Conservation (phyloP, 2,797 vertebrate species). For the Oreortyx pictus region DNA sequence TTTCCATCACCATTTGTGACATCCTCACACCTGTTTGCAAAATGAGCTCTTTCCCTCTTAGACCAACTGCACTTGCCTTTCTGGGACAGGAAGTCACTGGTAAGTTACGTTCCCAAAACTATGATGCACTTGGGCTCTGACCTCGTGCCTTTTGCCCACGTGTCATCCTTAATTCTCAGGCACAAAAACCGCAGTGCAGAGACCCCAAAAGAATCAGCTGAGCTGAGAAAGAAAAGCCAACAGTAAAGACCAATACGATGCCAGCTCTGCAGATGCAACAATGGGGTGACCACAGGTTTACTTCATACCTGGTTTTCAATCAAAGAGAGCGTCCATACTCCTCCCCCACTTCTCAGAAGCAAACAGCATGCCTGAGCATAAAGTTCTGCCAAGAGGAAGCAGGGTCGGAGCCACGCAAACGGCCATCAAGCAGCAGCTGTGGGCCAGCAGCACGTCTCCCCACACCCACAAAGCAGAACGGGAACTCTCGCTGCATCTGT, state of each 20-base stretch:
- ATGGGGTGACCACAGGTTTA: rapidly evolving
- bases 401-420: not conserved
- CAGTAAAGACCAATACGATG: rapidly evolving
- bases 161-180: not conserved
- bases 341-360: not conserved
- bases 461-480: rapidly evolving
- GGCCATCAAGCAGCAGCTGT: rapidly evolving
- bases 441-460: not conserved
- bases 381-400: not conserved
- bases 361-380: not conserved
- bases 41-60: not conserved
- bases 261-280: not conserved
- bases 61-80: not conserved
- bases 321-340: not conserved
- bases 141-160: not conserved
- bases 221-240: not conserved
- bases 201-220: not conserved
- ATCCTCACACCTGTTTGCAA: rapidly evolving
- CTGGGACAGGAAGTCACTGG: not conserved
- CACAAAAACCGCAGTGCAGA: rapidly evolving
- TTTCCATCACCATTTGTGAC: not conserved
- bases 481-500: not conserved
- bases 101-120: not conserved
- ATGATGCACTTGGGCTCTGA: not conserved
- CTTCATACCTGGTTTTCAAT: not conserved